Evolutionary conservation across 2,888 invertebrate genomes (phyloP).

Genomic region (Rhagium mordax): DNA sequence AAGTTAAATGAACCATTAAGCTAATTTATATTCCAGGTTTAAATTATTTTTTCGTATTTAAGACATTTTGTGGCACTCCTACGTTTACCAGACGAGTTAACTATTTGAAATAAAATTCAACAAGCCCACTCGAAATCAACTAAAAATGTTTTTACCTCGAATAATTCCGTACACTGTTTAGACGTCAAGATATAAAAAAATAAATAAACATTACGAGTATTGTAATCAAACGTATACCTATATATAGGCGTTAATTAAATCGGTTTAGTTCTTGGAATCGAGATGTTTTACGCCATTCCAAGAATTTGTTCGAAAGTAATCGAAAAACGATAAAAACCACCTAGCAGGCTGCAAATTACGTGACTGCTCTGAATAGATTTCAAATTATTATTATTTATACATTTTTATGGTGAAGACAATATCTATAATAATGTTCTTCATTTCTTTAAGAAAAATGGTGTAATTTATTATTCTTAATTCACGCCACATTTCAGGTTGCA

Average conservation of each 20-base stretch:
- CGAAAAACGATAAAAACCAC: neutral
- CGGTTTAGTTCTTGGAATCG: neutral
- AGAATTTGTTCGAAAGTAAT: neutral
- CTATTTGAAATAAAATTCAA: too few relatives aligned
- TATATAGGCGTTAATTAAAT: neutral
- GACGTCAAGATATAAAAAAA: too few relatives aligned
- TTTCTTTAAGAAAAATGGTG: neutral
- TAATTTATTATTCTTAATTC: neutral
- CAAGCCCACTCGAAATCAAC: too few relatives aligned
- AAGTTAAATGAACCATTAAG: too few relatives aligned
- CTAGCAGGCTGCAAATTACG: neutral
- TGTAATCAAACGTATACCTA: too few relatives aligned
- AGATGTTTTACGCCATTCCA: neutral
- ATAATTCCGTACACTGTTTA: too few relatives aligned
- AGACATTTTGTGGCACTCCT: too few relatives aligned
- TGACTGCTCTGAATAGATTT: neutral
- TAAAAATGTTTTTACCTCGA: too few relatives aligned
- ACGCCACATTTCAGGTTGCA: neutral
- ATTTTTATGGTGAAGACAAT: neutral
- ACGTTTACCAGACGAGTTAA: too few relatives aligned
- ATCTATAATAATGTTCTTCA: neutral
- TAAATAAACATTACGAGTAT: too few relatives aligned
- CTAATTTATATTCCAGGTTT: too few relatives aligned
- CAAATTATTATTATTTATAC: neutral
- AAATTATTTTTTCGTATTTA: too few relatives aligned